Conservation (phyloP, 2,113 vertebrate genomes). For the Psilopsiagon aurifrons region DNA sequence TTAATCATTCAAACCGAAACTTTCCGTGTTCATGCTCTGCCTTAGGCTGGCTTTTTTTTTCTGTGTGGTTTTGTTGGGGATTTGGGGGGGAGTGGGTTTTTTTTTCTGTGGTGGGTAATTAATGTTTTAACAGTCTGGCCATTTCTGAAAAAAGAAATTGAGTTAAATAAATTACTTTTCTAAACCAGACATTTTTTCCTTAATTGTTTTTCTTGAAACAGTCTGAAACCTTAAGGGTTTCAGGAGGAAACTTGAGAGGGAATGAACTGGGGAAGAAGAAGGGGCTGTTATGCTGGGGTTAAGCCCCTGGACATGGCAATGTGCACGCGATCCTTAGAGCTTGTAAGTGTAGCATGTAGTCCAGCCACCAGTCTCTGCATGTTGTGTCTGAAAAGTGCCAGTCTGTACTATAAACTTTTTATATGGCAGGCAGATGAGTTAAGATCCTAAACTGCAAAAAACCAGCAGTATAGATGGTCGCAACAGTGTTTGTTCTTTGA, state of each 20-base stretch:
- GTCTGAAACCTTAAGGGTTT: constrained; percentile 12
- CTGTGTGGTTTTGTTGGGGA: neutral
- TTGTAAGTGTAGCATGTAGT: neutral
- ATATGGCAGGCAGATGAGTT: neutral
- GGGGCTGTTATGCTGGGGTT: neutral
- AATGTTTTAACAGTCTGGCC: constrained; percentile 23
- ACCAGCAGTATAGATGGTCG: neutral
- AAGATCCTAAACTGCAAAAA: constrained; percentile 1
- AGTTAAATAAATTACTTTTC: constrained; percentile 36
- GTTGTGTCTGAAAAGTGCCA: neutral
- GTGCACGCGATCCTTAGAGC: neutral
- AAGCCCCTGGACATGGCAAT: neutral
- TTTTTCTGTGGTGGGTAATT: neutral
- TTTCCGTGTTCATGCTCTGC: neutral
- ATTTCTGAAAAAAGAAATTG: constrained; percentile 40
- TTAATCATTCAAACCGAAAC: constrained; percentile 20
- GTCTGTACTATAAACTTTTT: neutral
- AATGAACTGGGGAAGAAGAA: neutral
- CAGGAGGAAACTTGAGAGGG: neutral
- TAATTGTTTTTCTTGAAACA: constrained; percentile 39
- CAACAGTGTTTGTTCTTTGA: neutral
- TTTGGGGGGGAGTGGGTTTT: neutral
- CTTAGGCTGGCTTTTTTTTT: neutral
- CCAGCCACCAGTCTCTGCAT: neutral
- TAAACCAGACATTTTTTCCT: constrained; percentile 40